phyloP scores from a whole-genome alignment of 1,140 invertebrate genomes.

The Temnothorax nylanderi region DNA sequence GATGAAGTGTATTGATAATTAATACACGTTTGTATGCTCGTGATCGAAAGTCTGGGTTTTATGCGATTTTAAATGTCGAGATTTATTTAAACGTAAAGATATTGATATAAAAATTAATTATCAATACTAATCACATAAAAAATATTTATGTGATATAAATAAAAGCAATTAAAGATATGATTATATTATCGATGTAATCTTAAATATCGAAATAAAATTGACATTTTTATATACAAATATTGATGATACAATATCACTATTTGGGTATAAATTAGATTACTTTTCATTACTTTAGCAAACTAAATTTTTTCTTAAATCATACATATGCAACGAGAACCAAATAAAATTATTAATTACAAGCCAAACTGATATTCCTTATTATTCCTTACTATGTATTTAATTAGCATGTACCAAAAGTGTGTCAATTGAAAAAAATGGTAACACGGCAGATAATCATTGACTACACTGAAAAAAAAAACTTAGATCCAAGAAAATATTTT shows the following conservation, averaged over 20 bases:
- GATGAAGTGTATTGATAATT: background rate
- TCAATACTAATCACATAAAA: background rate
- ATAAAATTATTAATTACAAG: conserved; percentile 5
- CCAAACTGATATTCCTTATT: background rate
- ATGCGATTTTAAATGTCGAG: background rate
- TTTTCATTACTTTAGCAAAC: background rate
- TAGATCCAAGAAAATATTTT: too few relatives aligned
- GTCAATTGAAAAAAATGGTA: conserved; percentile 3
- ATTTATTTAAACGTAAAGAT: background rate
- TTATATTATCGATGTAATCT: background rate
- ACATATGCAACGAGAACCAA: background rate
- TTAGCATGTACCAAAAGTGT: background rate
- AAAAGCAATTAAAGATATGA: background rate
- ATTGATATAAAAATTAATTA: background rate
- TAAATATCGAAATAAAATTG: background rate
- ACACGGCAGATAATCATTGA: conserved; percentile 11
- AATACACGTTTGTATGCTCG: background rate
- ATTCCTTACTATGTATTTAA: background rate
- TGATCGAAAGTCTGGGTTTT: background rate
- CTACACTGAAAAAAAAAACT: too few relatives aligned
- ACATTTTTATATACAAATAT: background rate
- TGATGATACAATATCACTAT: background rate
- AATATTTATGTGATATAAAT: too few relatives aligned
- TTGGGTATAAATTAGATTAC: background rate
- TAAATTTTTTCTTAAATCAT: background rate